Percentiles rank a stretch among this genome's conserved stretches.
Conservation (phyloP, 2,797 vertebrate genomes). For the Hypotaenidia okinawae region DNA sequence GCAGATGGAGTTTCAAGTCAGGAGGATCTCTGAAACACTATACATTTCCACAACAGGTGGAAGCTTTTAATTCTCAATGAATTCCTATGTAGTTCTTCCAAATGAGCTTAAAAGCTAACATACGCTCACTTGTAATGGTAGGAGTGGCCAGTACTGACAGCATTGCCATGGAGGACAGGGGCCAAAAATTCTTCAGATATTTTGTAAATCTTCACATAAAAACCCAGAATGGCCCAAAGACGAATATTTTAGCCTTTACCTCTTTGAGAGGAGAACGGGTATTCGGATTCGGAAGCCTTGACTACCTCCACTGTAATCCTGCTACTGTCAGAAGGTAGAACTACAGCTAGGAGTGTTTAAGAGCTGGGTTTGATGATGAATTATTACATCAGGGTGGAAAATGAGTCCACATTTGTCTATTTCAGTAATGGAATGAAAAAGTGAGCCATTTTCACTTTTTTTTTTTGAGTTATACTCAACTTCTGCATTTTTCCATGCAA, state of each 20-base stretch:
- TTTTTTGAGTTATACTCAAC: background rate
- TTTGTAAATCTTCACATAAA: background rate
- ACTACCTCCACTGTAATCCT: background rate
- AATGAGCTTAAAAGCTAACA: background rate
- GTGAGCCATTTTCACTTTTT: background rate
- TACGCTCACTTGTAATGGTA: background rate
- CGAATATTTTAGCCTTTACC: background rate
- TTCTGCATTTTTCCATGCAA: background rate
- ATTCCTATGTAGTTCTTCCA: background rate
- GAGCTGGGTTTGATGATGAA: constrained; percentile 47
- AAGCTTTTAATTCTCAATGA: constrained; percentile 19
- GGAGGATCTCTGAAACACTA: constrained; percentile 29
- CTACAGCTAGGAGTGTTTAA: constrained; percentile 3
- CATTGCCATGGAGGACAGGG: background rate
- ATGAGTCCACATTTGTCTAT: constrained; percentile 34
- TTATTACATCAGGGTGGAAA: constrained; percentile 40
- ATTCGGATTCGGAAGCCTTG: background rate
- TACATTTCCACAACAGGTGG: constrained; percentile 19
- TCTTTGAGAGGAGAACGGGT: background rate
- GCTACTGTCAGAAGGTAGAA: background rate
- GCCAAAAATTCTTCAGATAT: background rate
- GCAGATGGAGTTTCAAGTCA: constrained; percentile 8
- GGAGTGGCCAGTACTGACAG: background rate
- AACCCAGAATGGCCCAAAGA: background rate
- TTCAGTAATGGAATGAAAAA: constrained; percentile 49